Evolutionary conservation across 2,797 vertebrate species (phyloP).

Genomic region (Sebastes dallii): DNA sequence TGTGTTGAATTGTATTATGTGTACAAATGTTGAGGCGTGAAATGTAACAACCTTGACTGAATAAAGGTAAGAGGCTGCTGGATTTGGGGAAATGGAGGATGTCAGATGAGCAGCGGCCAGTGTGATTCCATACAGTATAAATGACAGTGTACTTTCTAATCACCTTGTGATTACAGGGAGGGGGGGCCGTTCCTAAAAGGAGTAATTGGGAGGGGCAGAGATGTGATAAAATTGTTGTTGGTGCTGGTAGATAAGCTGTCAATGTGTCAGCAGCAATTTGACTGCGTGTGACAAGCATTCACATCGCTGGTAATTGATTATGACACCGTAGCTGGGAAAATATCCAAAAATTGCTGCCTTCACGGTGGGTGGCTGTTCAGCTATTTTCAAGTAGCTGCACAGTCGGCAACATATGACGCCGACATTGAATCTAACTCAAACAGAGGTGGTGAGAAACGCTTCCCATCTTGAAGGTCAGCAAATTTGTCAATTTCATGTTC

Average conservation of each 20-base stretch:
- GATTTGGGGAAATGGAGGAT: neutral
- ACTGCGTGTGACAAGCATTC: conserved; percentile 40
- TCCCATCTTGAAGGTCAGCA: neutral
- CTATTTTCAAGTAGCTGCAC: conserved; percentile 30
- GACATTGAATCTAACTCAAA: neutral
- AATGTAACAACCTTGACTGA: neutral
- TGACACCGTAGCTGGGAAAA: conserved; percentile 42
- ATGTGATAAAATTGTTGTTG: conserved; percentile 33
- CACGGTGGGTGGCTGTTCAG: conserved; percentile 6
- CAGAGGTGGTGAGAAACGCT: neutral
- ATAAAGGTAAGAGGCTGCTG: neutral
- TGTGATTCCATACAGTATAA: conserved; percentile 1
- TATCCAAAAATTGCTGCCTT: conserved; percentile 42
- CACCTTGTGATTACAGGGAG: conserved; percentile 21
- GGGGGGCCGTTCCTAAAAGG: neutral
- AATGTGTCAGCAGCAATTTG: conserved; percentile 50
- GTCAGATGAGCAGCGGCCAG: neutral
- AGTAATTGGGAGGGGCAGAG: conserved; percentile 27
- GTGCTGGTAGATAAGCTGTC: conserved; percentile 48
- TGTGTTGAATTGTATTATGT: too few species aligned
- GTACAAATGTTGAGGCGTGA: neutral
- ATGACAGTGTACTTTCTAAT: conserved; percentile 22
- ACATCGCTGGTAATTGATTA: conserved; percentile 47
- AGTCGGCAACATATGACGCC: neutral
- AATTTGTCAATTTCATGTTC: neutral